Percentiles rank a stretch among this genome's conserved stretches.
phyloP scores from a whole-genome alignment of 1,140 invertebrate genomes.

The Zaprionus gabonicus region DNA sequence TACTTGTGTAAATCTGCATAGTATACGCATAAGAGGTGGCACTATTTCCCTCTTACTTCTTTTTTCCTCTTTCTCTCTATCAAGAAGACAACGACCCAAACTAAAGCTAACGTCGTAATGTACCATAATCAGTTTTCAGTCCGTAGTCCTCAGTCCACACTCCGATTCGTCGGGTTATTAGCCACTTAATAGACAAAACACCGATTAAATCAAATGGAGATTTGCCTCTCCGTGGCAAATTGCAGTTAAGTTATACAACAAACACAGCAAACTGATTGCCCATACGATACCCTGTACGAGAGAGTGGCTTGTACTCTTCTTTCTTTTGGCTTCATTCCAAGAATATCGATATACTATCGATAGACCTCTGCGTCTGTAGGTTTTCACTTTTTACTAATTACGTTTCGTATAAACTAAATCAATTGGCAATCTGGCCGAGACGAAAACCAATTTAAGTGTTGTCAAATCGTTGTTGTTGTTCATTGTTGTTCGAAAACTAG shows the following conservation, averaged over 20 bases:
- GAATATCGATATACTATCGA: not conserved
- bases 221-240: conserved; percentile 3
- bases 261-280: not conserved
- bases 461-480: conserved; percentile 1
- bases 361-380: not conserved
- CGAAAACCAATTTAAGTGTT: not conserved
- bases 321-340: not conserved
- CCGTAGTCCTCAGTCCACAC: not conserved
- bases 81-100: conserved; percentile 42
- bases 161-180: conserved; percentile 40
- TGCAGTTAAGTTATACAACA: conserved; percentile 3
- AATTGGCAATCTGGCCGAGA: not conserved
- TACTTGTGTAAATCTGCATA: not conserved
- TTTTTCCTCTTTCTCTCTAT: not conserved
- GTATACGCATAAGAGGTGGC: too few relatives aligned
- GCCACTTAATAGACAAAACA: conserved; percentile 54
- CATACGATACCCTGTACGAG: not conserved
- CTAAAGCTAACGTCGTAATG: conserved; percentile 37
- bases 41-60: not conserved
- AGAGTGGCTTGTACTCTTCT: not conserved
- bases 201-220: conserved; percentile 23
- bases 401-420: not conserved
- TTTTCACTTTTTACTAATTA: not conserved
- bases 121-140: conserved; percentile 41
- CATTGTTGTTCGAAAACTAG: conserved; percentile 1